These are phyloP conservation scores for Eupithecia pulchellata DNA, from an alignment of 2,888 invertebrate species.

Conservation along the genomic window DNA sequence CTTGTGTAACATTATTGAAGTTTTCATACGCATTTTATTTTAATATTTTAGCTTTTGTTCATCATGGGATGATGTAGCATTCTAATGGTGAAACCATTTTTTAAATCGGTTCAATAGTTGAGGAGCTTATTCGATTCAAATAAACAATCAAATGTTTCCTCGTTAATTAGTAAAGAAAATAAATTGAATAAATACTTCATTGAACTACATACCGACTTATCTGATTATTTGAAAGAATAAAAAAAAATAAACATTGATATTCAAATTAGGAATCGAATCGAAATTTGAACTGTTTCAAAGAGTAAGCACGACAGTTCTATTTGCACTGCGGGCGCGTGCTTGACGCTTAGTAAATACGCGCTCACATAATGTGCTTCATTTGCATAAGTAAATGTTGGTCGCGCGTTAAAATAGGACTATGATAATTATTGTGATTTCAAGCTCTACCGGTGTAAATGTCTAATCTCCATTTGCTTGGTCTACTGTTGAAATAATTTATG, in stretches of 20 bases:
- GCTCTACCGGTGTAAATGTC: constrained; percentile 13
- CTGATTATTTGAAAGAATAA: not conserved
- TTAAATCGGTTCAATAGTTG: no score
- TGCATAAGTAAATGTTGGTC: constrained; percentile 42
- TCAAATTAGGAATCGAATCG: not conserved
- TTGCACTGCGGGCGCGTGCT: constrained; percentile 59
- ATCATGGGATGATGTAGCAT: no score
- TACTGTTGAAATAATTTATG: constrained; percentile 23
- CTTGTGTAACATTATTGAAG: no score
- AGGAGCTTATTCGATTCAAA: no score
- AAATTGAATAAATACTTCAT: not conserved
- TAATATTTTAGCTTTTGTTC: no score
- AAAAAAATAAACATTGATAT: not conserved
- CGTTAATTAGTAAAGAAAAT: no score
- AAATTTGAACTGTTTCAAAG: not conserved
- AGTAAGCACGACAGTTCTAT: constrained; percentile 20
- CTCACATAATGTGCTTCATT: constrained; percentile 47
- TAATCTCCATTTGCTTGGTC: constrained; percentile 22
- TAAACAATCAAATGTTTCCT: no score
- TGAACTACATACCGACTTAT: not conserved
- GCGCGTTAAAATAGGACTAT: constrained; percentile 27
- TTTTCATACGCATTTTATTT: no score
- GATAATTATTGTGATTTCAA: constrained; percentile 38
- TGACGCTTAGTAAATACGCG: constrained; percentile 51
- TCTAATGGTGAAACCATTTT: no score